Evolutionary conservation across 2,888 invertebrate species (phyloP).

Genomic region (Emmelina monodactyla): DNA sequence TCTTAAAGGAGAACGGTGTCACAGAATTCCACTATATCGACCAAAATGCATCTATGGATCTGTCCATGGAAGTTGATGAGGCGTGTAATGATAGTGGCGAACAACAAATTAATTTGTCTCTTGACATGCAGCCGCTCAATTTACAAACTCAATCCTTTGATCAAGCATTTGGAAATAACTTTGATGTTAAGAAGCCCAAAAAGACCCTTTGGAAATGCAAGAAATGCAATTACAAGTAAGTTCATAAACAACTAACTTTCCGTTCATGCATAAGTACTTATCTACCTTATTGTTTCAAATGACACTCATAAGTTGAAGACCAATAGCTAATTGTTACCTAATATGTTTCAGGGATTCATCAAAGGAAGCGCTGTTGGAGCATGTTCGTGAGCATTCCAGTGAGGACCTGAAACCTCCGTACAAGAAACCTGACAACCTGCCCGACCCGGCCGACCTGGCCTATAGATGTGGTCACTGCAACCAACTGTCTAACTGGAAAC

Average conservation of each 20-base stretch:
- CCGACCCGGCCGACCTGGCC: constrained; percentile 51
- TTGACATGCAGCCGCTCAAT: constrained; percentile 70
- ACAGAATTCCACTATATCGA: constrained; percentile 53
- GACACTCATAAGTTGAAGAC: not conserved
- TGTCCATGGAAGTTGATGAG: constrained; percentile 53
- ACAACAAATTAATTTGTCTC: constrained; percentile 35
- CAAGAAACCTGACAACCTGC: constrained; percentile 42
- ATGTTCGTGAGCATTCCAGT: constrained; percentile 51
- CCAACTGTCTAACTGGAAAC: constrained; percentile 85
- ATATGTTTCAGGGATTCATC: constrained; percentile 49
- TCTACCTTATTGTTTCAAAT: not conserved
- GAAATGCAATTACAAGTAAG: constrained; percentile 86
- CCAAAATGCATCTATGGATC: constrained; percentile 40
- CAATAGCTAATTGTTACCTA: not conserved
- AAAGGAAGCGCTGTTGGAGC: constrained; percentile 53
- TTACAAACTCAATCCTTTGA: constrained; percentile 50
- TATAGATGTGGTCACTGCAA: constrained; percentile 82
- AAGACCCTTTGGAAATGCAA: constrained; percentile 89
- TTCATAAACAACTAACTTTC: not conserved
- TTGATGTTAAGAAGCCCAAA: constrained; percentile 64
- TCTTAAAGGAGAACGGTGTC: constrained; percentile 65
- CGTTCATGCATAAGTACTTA: not conserved
- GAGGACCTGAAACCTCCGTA: constrained; percentile 21
- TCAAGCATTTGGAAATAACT: constrained; percentile 27
- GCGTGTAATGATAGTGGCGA: constrained; percentile 55